Conservation (phyloP, 2,113 vertebrate genomes). For the Neolamprologus modestus region DNA sequence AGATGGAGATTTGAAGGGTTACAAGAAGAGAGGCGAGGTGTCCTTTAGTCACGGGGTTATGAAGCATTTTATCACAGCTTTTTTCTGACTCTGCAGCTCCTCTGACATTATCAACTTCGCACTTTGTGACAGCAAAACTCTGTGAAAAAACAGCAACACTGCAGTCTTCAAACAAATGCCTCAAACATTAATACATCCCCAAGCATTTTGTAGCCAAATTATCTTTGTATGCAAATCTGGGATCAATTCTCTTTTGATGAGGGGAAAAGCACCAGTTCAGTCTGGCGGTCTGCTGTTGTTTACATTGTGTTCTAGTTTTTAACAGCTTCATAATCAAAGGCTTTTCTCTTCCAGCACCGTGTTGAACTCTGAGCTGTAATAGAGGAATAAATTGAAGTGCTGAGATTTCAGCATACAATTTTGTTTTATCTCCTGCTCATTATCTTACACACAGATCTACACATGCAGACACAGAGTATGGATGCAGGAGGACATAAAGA, state of each 20-base stretch:
- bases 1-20: constrained; percentile 27
- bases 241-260: constrained; percentile 41
- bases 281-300: constrained; percentile 48
- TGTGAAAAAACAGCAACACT: constrained; percentile 12
- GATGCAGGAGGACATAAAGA: background rate
- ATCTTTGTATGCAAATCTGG: constrained; percentile 48
- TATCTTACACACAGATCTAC: constrained; percentile 32
- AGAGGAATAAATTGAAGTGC: constrained; percentile 54
- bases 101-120: constrained; percentile 50
- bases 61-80: constrained; percentile 51
- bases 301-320: constrained; percentile 50
- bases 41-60: constrained; percentile 52
- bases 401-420: constrained; percentile 38
- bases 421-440: constrained; percentile 58
- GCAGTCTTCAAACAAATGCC: constrained; percentile 34
- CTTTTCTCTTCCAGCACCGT: constrained; percentile 24
- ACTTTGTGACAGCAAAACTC: constrained; percentile 29
- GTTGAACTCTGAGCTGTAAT: constrained; percentile 47
- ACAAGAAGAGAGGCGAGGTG: constrained; percentile 21
- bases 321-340: constrained; percentile 58
- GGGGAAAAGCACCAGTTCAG: constrained; percentile 27
- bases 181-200: constrained; percentile 44
- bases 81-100: constrained; percentile 21
- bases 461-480: background rate
- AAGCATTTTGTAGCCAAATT: constrained; percentile 32